Evolutionary conservation across 1,140 invertebrate genomes (phyloP).

Genomic region (Zaprionus africanus): DNA sequence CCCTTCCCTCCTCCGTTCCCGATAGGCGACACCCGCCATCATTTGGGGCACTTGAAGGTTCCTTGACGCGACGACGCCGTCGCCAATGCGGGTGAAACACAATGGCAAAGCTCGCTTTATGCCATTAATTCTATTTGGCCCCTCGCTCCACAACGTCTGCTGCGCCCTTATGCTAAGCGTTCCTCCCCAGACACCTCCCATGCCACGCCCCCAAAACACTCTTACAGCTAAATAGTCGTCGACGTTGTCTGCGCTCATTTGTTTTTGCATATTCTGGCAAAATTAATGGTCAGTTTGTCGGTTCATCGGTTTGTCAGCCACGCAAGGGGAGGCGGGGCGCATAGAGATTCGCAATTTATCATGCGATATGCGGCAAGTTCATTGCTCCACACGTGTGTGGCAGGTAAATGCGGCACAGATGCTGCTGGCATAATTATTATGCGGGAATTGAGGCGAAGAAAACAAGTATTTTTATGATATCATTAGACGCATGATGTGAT

Average conservation of each 20-base stretch:
- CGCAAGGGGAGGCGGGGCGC: slow-evolving; percentile 24
- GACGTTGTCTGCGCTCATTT: slow-evolving; percentile 48
- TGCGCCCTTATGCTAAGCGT: slow-evolving; percentile 18
- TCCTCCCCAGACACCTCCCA: slow-evolving; percentile 8
- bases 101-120: slow-evolving; percentile 62
- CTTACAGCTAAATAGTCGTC: slow-evolving; percentile 53
- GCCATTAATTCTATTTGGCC: slow-evolving; percentile 69
- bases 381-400: slow-evolving; percentile 15
- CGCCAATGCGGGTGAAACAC: slow-evolving; percentile 22
- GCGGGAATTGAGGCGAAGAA: neutral
- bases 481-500: neutral
- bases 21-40: neutral
- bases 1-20: neutral
- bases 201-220: slow-evolving; percentile 1
- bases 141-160: slow-evolving; percentile 28
- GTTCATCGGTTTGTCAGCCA: slow-evolving; percentile 47
- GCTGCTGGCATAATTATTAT: neutral
- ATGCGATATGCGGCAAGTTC: slow-evolving; percentile 28
- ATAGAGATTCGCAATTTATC: slow-evolving; percentile 58
- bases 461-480: slow-evolving; percentile 1
- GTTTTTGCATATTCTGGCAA: slow-evolving; percentile 43
- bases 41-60: slow-evolving; percentile 61
- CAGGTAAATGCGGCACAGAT: slow-evolving; percentile 5
- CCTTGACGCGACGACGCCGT: slow-evolving; percentile 62
- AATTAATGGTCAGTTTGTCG: slow-evolving; percentile 72